A percentile compares a stretch with the other conserved stretches of the same genome.
Evolutionary conservation across 2,888 invertebrate genomes (phyloP).

Genomic region (Sarcophaga subvicina): DNA sequence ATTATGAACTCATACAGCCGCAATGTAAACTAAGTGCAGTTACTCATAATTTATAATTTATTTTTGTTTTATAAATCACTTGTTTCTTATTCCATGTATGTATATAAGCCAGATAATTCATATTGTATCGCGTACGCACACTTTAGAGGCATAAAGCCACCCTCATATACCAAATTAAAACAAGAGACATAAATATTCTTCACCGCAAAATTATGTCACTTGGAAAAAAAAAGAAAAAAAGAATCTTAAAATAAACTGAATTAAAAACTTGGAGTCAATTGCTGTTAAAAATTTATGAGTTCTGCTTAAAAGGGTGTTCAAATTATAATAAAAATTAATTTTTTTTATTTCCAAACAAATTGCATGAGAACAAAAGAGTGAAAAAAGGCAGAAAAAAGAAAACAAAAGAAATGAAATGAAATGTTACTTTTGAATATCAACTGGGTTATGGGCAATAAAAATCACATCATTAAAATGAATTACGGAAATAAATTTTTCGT

Average conservation of each 20-base stretch:
- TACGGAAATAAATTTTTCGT: conserved; percentile 42
- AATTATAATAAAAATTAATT: conserved; percentile 38
- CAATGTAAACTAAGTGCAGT: too few species aligned
- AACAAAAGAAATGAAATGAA: neutral
- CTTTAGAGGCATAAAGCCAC: neutral
- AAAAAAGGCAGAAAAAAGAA: too few species aligned
- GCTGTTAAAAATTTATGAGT: conserved; percentile 2
- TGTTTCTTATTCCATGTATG: too few species aligned
- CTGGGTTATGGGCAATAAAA: conserved; percentile 39
- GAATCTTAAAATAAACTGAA: neutral
- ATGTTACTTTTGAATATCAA: too few species aligned
- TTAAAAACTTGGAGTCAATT: neutral
- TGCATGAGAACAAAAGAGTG: neutral
- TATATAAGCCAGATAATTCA: too few species aligned
- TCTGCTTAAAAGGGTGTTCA: conserved; percentile 29
- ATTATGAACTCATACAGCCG: too few species aligned
- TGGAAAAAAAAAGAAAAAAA: neutral
- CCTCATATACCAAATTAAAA: neutral
- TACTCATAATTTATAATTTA: too few species aligned
- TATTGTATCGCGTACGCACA: neutral
- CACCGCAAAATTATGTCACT: conserved; percentile 16
- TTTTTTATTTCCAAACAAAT: conserved; percentile 26
- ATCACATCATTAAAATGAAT: conserved; percentile 43
- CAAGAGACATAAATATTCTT: conserved; percentile 1
- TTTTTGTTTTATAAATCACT: too few species aligned